Base-by-base conservation (phyloP, 2,888 invertebrate genomes). In the Caenorhabditis afra region DNA sequence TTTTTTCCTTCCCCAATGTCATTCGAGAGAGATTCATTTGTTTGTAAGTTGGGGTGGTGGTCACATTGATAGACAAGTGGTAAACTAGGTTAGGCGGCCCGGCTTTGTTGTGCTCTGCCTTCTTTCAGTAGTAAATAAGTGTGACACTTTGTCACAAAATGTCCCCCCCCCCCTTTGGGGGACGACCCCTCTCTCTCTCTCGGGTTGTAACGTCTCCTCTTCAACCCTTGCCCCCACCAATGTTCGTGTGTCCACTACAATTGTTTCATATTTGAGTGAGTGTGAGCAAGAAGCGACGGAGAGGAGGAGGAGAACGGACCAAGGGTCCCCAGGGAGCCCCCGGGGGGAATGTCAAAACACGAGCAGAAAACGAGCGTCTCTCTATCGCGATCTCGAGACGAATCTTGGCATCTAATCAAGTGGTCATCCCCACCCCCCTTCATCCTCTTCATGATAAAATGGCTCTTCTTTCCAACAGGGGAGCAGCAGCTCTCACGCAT, bases 41-140 rank as follows among this genome's bases (percentile, higher is more conserved):
- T 29, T 3, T 29, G 29, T 29, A 29, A 29, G 29, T 29, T 29
- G n/a, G n/a, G n/a, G n/a, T n/a, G 49, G 22, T 23, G 29, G 52
- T 52, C 20, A 29, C 23, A 52, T 52, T 52, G 52, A 52, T 18
- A 52, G 53, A 53, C 53, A 37, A 14, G 41, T n/a, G 55, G 37
- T 47, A 61, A 70, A 70, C 70, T 70, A 70, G 70, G 61, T 70
- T 70, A 70, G 44, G n/a, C 47, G 35, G 8, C 55, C 29, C 55
- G 50, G 61, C 53, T 29, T 29, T 61, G 61, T 61, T 70, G 70
- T 70, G 39, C 37, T 70, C 45, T 44, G 61, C 44, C 45, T 18
- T 62, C 62, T 49, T 41, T 67, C 58, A 73, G 58, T 73, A 73
- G 73, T 73, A 64, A 64, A 73, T 73, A 73, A 73, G 73, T 73